Percentiles rank a stretch among this genome's conserved stretches.
Evolutionary conservation across 2,888 invertebrate genomes (phyloP).

Genomic region (Odiellus spinosus): DNA sequence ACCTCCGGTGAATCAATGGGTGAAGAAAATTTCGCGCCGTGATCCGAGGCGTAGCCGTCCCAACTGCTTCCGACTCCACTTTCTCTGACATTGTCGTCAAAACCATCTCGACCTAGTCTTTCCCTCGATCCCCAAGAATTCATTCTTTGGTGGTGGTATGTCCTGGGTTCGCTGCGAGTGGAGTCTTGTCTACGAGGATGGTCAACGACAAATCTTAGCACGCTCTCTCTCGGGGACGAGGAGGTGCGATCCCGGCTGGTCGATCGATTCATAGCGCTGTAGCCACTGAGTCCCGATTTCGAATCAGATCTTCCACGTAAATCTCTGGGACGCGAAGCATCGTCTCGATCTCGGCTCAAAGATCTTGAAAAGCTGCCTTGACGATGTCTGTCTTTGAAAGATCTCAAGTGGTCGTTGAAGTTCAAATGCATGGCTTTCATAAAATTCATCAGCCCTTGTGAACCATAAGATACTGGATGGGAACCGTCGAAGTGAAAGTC

Average conservation of each 20-base stretch:
- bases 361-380: no score
- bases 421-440: conserved; percentile 9
- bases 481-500: conserved; percentile 16
- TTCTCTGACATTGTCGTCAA: conserved; percentile 11
- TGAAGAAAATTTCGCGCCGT: conserved; percentile 2
- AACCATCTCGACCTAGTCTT: conserved; percentile 1
- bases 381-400: background rate
- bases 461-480: conserved; percentile 13
- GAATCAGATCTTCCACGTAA: no score
- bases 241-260: conserved; percentile 14
- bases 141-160: conserved; percentile 3
- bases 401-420: background rate
- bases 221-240: conserved; percentile 12
- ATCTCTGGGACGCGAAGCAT: no score
- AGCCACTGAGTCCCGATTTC: no score
- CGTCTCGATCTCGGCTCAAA: no score
- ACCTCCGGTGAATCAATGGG: background rate
- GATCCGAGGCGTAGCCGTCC: conserved; percentile 14
- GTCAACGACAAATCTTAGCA: conserved; percentile 15
- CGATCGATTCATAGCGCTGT: conserved; percentile 7
- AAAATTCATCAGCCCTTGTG: conserved; percentile 15
- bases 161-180: conserved; percentile 4
- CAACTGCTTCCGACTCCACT: conserved; percentile 15
- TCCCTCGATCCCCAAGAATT: conserved; percentile 11
- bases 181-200: conserved; percentile 7